These are phyloP conservation scores for Trachurus trachurus DNA, from an alignment of 2,797 vertebrate species.

Conservation along the genomic window DNA sequence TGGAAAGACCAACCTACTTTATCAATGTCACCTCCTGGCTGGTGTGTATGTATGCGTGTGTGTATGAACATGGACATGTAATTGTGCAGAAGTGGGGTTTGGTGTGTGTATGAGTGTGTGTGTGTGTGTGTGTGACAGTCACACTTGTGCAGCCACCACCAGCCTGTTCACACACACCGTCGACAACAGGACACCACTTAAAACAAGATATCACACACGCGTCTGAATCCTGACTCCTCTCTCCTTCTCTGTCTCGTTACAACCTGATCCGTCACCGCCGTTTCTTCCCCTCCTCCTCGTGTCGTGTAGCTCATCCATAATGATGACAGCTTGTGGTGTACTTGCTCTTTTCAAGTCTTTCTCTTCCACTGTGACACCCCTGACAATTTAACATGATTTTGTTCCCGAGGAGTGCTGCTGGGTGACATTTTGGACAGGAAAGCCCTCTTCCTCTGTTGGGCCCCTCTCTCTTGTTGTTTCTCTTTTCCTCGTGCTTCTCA, in stretches of 20 bases:
- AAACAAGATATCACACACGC: not conserved
- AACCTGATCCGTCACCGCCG: slow-evolving; percentile 28
- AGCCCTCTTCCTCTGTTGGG: not conserved
- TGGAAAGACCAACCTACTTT: slow-evolving; percentile 72
- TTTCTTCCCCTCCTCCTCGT: slow-evolving; percentile 18
- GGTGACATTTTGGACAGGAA: slow-evolving; percentile 34
- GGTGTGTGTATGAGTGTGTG: slow-evolving; percentile 18
- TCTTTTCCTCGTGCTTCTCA: not conserved
- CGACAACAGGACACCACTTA: not conserved
- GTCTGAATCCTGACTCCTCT: not conserved
- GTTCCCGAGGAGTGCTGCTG: slow-evolving; percentile 10
- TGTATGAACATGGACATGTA: slow-evolving; percentile 31
- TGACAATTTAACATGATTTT: slow-evolving; percentile 56
- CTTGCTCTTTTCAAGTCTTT: slow-evolving; percentile 52
- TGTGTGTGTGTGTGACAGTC: slow-evolving; percentile 21
- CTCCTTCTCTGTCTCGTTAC: slow-evolving; percentile 35
- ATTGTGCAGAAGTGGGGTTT: slow-evolving; percentile 25
- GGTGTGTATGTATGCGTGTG: slow-evolving; percentile 34
- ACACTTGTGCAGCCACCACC: slow-evolving; percentile 4
- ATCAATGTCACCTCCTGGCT: slow-evolving; percentile 76
- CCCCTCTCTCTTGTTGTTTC: not conserved
- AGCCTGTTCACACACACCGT: slow-evolving; percentile 8
- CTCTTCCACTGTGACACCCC: slow-evolving; percentile 50
- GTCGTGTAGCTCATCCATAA: slow-evolving; percentile 46
- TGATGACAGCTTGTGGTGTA: slow-evolving; percentile 16